Evolutionary conservation across 2,888 invertebrate genomes (phyloP).

Genomic region (Megaustenia siamemsis): DNA sequence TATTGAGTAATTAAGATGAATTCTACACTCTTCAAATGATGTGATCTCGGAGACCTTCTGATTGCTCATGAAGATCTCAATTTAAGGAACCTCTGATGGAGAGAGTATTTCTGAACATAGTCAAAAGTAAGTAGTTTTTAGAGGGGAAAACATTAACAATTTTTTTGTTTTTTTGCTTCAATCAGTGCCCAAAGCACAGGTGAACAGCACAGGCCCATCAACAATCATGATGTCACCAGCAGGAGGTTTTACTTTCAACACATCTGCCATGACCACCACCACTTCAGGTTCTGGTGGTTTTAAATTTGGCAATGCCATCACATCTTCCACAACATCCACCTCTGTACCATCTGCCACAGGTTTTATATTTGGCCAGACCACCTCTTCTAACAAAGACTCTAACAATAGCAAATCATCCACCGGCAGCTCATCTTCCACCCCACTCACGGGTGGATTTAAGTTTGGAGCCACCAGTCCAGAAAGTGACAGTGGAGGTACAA

Average conservation of each 20-base stretch:
- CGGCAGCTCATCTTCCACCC: conserved; percentile 38
- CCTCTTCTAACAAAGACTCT: conserved; percentile 16
- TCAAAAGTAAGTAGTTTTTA: background rate
- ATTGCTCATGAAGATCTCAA: conserved; percentile 17
- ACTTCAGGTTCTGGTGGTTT: conserved; percentile 45
- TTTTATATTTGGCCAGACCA: conserved; percentile 49
- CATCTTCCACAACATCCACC: conserved; percentile 26
- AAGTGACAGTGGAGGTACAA: background rate
- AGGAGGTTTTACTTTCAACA: conserved; percentile 38
- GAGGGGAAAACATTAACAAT: background rate
- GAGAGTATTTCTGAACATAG: background rate
- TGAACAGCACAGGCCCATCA: conserved; percentile 4
- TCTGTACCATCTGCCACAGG: conserved; percentile 31
- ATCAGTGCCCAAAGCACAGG: conserved; percentile 39
- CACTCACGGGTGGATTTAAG: conserved; percentile 36
- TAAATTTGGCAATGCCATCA: conserved; percentile 43
- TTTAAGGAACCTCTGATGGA: conserved; percentile 46
- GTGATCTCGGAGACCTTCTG: conserved; percentile 35
- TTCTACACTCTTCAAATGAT: conserved; percentile 40
- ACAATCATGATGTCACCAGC: conserved; percentile 28
- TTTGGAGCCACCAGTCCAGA: conserved; percentile 17
- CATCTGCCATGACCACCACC: conserved; percentile 32
- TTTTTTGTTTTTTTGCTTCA: background rate
- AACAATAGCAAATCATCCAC: conserved; percentile 13
- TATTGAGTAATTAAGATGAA: background rate